Base-by-base conservation (phyloP, 2,113 vertebrate species). In the Coptodon bakossiorum region DNA sequence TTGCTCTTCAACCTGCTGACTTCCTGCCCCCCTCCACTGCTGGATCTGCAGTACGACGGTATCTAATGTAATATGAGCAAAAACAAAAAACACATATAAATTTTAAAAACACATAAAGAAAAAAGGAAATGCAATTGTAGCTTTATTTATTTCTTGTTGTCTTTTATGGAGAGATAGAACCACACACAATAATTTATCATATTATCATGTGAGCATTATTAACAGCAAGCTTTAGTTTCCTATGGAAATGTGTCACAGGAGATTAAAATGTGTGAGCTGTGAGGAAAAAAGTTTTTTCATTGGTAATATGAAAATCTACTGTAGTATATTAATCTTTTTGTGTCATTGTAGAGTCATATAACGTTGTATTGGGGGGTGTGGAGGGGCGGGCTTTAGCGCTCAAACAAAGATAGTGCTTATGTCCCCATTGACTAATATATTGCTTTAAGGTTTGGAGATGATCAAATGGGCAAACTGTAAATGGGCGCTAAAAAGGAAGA, bases 11-110 rank as follows among this genome's bases (percentile, higher is more conserved):
- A 88, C 56, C 14, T 45, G 79, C 29, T 87, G 82, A 50, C 22
- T 31, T 29, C 93, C 92, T 24, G 91, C 82, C 84, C 91, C 53
- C 40, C 86, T 82, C 92, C 59, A 68, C 40, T 83, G 86, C 85
- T 94, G 93, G 12, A 93, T 81, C 90, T 95, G 90, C 22, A 95
- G 71, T 16, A 94, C 36, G 7, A 86, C 10, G 3, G 89, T 81
- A 57, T 94, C 95, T 95, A 29, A 71, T 12, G 78, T 17, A 22
- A 81, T 38, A 36, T 6, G 81, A 8, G 10, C 24, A 63, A 63
- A 57, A 87, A 36, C 53, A 22, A 43, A 71, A 71, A 3, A 13
- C 5, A 24, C 7, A 29, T 29, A 1, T 48, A 29, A 19, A 50
- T 50, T 48, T 27, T 17, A 48, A 76, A 73, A 73, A 27, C 10